Conservation (phyloP, 35 echinoderm and acorn worm genomes). For the Chiridota heheva region DNA sequence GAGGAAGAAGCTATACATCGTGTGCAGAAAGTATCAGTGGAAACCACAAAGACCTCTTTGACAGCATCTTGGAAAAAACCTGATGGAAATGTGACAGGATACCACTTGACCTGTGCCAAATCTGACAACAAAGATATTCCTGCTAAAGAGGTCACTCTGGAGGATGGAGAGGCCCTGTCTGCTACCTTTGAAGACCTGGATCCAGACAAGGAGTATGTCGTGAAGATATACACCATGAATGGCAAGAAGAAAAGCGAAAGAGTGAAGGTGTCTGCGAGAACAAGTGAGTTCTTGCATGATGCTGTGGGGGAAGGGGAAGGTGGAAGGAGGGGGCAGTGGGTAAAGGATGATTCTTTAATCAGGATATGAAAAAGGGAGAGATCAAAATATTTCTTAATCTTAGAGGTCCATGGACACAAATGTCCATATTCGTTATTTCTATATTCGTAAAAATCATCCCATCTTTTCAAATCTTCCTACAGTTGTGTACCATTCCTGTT, state of each 20-base stretch:
- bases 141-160: conserved; percentile 45
- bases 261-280: conserved; percentile 52
- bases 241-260: conserved; percentile 68
- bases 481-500: too few species aligned
- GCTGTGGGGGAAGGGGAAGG: too few species aligned
- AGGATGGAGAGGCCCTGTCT: conserved; percentile 43
- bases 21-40: conserved; percentile 49
- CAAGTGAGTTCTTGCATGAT: conserved; percentile 44
- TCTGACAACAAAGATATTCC: conserved; percentile 6
- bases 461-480: too few species aligned
- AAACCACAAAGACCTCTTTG: conserved; percentile 39
- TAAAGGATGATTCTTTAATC: too few species aligned
- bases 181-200: conserved; percentile 44
- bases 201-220: conserved; percentile 48
- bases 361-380: too few species aligned
- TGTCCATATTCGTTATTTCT: too few species aligned
- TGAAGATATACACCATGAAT: conserved; percentile 66
- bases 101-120: conserved; percentile 46
- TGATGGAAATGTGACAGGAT: conserved; percentile 59
- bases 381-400: too few species aligned
- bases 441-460: too few species aligned
- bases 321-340: too few species aligned
- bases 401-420: too few species aligned
- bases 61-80: conserved; percentile 83
- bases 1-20: too few species aligned